phyloP scores from a whole-genome alignment of 2,797 vertebrate genomes.

The Lutjanus argentimaculatus region DNA sequence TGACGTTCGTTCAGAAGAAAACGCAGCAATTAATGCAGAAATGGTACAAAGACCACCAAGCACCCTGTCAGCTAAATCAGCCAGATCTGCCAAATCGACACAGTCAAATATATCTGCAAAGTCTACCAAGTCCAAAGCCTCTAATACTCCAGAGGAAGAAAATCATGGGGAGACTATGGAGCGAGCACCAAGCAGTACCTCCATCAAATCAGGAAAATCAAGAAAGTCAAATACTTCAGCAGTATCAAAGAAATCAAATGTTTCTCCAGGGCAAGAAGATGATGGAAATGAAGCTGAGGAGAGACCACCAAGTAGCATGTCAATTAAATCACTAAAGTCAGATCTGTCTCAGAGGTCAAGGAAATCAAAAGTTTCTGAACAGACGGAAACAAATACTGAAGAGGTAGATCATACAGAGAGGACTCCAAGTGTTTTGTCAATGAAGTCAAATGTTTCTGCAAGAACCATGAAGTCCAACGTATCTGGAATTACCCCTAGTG shows the following conservation, averaged over 20 bases:
- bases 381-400: constrained; percentile 43
- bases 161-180: constrained; percentile 19
- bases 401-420: constrained; percentile 20
- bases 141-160: constrained; percentile 18
- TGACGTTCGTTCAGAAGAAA: constrained; percentile 31
- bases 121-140: constrained; percentile 46
- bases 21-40: constrained; percentile 23
- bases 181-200: constrained; percentile 57
- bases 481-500: constrained; percentile 1
- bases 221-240: constrained; percentile 55
- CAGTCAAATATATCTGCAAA: constrained; percentile 55
- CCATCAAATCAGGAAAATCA: constrained; percentile 68
- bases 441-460: constrained; percentile 56
- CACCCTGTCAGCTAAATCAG: constrained; percentile 63
- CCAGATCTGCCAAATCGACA: constrained; percentile 64
- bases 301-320: constrained; percentile 49
- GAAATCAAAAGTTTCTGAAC: constrained; percentile 50
- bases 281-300: constrained; percentile 33
- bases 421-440: constrained; percentile 55
- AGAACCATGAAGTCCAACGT: constrained; percentile 46
- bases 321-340: constrained; percentile 46
- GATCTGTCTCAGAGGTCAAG: constrained; percentile 48
- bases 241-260: constrained; percentile 56
- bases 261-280: background rate
- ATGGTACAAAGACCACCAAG: constrained; percentile 58